Evolutionary conservation across 2,888 invertebrate genomes (phyloP), one percentile per base, ranked within the genome.

Genomic region (Diplolepis rosae): DNA sequence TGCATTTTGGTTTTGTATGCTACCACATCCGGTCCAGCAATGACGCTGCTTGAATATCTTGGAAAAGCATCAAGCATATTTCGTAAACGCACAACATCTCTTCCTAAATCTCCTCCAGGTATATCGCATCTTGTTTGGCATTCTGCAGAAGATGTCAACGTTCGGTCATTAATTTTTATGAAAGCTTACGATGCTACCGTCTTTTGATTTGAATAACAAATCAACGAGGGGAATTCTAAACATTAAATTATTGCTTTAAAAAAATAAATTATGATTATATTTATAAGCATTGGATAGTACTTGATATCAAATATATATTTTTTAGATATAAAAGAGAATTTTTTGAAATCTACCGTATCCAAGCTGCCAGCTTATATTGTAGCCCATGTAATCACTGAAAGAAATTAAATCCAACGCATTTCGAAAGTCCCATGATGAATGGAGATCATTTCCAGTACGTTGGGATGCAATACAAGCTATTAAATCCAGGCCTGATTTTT

Each of bases 331-430:
- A n/a, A 4, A 42, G 45, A 15, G 22, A 70, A 52, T 42, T 15
- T 15, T 15, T 35, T 72, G 13, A n/a, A n/a, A 42, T 68, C 89
- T 87, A 94, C 94, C 94, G 84, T 93, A 93, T 69, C 94, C 94
- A 22, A 95, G 87, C 87, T 95, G 94, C 94, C 94, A 95, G 77
- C 91, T 92, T 27, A 93, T 91, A 71, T 92, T 91, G 6, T 92
- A 91, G 42, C 92, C 91, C 71, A 92, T 91, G 81, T 91, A 90
- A 72, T 93, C 92, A 5, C 94, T 93, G 65, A 93, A 92, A 3
- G 93, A 92, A 61, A 96, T 89, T 15, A 96, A 91, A 35, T 92
- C 91, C 48, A 93, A 83, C 0, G 93, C 91, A 65, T 93, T 91
- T 80, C 92, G 92, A 0, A 94, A 92, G 82, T 95, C 92, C 94